A percentile compares a stretch with the other conserved stretches of the same genome.
phyloP scores from a whole-genome alignment of 1,140 invertebrate genomes.

The Triops longicaudatus region DNA sequence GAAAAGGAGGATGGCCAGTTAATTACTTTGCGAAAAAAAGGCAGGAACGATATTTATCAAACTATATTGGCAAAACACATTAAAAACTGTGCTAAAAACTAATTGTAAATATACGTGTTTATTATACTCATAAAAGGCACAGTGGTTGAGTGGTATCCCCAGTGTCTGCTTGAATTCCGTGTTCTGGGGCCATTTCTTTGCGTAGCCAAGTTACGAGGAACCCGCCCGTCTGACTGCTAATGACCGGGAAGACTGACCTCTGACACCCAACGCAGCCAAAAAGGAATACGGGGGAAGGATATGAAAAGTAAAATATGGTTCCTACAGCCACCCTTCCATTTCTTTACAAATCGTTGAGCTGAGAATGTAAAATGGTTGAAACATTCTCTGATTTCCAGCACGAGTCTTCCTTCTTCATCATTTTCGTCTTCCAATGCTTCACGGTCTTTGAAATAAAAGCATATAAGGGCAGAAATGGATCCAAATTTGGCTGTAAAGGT shows the following conservation, averaged over 20 bases:
- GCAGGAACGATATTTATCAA: too few species aligned
- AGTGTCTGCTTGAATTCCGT: background rate
- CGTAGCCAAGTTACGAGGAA: background rate
- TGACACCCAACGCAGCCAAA: background rate
- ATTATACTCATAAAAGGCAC: too few species aligned
- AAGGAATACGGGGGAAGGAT: background rate
- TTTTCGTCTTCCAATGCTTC: background rate
- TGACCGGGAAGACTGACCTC: background rate
- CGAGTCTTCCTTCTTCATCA: background rate
- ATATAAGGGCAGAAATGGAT: too few species aligned
- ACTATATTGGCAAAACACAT: too few species aligned
- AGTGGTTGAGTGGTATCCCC: background rate
- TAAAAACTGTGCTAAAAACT: too few species aligned
- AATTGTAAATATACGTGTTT: too few species aligned
- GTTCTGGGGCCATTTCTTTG: background rate
- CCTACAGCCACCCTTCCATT: background rate
- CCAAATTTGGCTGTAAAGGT: too few species aligned
- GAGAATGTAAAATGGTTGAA: background rate
- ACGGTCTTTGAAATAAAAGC: too few species aligned
- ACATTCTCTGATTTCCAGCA: background rate
- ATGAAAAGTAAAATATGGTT: too few species aligned
- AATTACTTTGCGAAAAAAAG: too few species aligned
- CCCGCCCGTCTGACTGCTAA: constrained; percentile 9
- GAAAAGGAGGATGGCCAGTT: too few species aligned
- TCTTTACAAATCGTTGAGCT: background rate